These are phyloP conservation scores for Pinctada fucata DNA, from an alignment of 2,888 invertebrate genomes.

Conservation along the genomic window DNA sequence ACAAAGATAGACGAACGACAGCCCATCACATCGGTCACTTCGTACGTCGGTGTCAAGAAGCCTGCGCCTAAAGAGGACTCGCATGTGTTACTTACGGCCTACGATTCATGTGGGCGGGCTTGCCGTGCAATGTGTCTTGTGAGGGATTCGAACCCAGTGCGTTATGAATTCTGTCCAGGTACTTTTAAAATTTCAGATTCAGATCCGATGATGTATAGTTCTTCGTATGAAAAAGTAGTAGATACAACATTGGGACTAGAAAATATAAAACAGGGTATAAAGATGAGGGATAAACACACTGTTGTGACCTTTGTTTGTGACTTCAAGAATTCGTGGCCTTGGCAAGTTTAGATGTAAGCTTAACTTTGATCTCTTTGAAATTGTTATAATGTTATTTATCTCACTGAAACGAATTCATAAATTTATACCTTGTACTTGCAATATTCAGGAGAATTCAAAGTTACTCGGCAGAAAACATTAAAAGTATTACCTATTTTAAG, in stretches of 20 bases:
- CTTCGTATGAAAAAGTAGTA: constrained; percentile 6
- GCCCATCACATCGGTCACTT: constrained; percentile 5
- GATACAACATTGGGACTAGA: background rate
- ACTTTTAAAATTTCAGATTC: constrained; percentile 8
- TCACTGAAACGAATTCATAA: no score
- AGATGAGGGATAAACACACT: background rate
- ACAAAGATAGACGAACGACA: constrained; percentile 8
- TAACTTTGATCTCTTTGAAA: no score
- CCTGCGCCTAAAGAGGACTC: background rate
- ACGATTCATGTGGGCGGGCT: constrained; percentile 15
- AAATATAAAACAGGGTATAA: background rate
- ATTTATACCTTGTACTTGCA: no score
- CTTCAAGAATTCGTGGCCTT: constrained; percentile 16
- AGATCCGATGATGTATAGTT: constrained; percentile 18
- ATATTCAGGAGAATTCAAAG: no score
- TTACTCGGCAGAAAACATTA: no score
- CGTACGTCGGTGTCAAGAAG: constrained; percentile 18
- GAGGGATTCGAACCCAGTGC: background rate
- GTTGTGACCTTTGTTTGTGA: constrained; percentile 20
- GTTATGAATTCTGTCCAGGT: constrained; percentile 5
- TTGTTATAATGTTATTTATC: no score
- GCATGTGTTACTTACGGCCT: constrained; percentile 5
- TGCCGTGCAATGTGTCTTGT: constrained; percentile 13
- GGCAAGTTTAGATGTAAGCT: background rate
- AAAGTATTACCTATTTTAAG: no score